Base-by-base conservation (phyloP, 30 jellyfish, hydroid and myxozoan genomes). In the Nemopilema nomurai region DNA sequence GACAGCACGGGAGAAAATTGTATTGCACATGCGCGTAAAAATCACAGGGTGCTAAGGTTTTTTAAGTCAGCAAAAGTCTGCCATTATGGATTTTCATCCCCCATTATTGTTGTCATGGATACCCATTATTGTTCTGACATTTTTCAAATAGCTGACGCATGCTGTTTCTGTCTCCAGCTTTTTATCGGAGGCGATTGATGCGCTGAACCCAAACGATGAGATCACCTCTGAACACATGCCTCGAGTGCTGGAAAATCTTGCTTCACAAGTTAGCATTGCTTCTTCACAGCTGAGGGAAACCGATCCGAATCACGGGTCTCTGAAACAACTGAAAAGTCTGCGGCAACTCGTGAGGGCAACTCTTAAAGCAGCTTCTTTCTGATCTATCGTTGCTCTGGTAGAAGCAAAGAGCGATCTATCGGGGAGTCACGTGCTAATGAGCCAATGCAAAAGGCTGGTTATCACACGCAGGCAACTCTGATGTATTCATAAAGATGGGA, bases 141-240 rank as follows among this genome's bases (percentile, higher is more conserved):
- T 41, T 41, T 41, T 41, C 6, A 41, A 41, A 41, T 41, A 6
- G 57, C 57, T 41, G 57, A n/a, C n/a, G n/a, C n/a, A n/a, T n/a
- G n/a, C n/a, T n/a, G n/a, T n/a, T n/a, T n/a, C n/a, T 28, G 52
- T 69, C 57, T 71, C 52, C 65, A 90, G 97, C 63, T 91, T 84
- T 74, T 86, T 91, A 66, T 84, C 74, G 32, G 97, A 81, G 49
- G 85, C 97, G 0, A 49, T 87, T 26, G 75, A 69, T 49, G 92
- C 88, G 26, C 62, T 91, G n/a, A 92, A 91, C 51, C 83, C 51
- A 41, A 64, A 71, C 25, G 85, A 91, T 74, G 93, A 85, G 53
- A 82, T 91, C 25, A 85, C 97, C 33, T 89, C 92, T 0, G 88
- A 80, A 76, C 93, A 91, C 83, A 79, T 91, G 96, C 90, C 97